A percentile compares a stretch with the other conserved stretches of the same genome.
Evolutionary conservation across 2,797 vertebrate genomes (phyloP).

Genomic region (Sebastes cheni): DNA sequence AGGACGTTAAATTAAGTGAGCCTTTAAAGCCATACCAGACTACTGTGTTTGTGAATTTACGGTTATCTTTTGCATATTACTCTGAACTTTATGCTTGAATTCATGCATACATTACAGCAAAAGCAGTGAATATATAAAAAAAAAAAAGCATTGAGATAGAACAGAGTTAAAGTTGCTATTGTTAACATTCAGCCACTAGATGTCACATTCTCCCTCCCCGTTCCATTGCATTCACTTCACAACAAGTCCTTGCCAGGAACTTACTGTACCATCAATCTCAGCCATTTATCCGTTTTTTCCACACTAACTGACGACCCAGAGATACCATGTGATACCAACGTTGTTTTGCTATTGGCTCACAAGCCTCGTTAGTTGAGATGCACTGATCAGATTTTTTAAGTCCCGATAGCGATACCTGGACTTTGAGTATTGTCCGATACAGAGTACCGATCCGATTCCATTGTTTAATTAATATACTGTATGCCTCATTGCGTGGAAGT

Average conservation of each 20-base stretch:
- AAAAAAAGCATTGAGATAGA: not conserved
- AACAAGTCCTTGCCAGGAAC: not conserved
- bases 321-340: not conserved
- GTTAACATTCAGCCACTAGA: not conserved
- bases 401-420: not conserved
- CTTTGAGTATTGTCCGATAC: not conserved
- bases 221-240: not conserved
- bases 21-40: not conserved
- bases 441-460: not conserved
- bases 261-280: not conserved
- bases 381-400: no score
- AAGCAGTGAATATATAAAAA: not conserved
- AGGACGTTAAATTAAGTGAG: slow-evolving; percentile 20
- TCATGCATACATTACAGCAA: not conserved
- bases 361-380: not conserved
- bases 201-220: not conserved
- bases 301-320: not conserved
- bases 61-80: not conserved
- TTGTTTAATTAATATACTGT: not conserved
- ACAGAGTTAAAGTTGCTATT: not conserved
- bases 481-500: not conserved
- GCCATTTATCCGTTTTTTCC: not conserved
- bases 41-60: not conserved
- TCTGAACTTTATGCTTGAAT: not conserved
- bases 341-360: not conserved